These are phyloP conservation scores for Felis chaus DNA, from an alignment of 2,113 vertebrate genomes.

Conservation along the genomic window DNA sequence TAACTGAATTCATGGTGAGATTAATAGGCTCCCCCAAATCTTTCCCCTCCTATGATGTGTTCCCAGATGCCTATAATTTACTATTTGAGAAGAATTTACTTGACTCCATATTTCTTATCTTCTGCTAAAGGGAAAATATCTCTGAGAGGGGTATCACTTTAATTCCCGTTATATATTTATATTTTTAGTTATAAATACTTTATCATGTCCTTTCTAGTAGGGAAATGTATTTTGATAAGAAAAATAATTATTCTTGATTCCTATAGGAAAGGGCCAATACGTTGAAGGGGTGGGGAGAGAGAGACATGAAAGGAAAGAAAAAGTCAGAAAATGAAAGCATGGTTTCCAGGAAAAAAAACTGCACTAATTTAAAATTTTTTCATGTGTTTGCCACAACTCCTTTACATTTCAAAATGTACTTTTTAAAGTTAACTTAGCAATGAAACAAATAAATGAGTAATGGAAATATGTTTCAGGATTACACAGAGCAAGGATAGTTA, in stretches of 20 bases:
- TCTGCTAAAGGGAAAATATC: not conserved
- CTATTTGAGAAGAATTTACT: not conserved
- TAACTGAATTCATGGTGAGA: not conserved
- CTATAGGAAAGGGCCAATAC: not conserved
- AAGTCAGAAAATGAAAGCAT: not conserved
- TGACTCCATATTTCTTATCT: not conserved
- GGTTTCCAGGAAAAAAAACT: not conserved
- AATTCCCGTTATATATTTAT: not conserved
- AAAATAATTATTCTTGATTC: not conserved
- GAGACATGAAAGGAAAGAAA: not conserved
- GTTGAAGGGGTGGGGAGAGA: not conserved
- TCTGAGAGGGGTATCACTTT: not conserved
- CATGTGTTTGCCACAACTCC: not conserved
- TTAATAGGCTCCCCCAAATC: not conserved
- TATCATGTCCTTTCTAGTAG: not conserved
- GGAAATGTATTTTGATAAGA: not conserved
- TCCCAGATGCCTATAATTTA: not conserved
- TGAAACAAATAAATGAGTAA: not conserved
- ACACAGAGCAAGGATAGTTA: not conserved
- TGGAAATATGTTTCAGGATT: slow-evolving; percentile 9
- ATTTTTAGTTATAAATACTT: not conserved
- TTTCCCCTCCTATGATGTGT: not conserved
- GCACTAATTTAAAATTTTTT: not conserved
- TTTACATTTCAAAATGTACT: not conserved
- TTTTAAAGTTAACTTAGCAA: slow-evolving; percentile 19